Evolutionary conservation across 2,113 vertebrate genomes (phyloP).

Genomic region (Solea solea): DNA sequence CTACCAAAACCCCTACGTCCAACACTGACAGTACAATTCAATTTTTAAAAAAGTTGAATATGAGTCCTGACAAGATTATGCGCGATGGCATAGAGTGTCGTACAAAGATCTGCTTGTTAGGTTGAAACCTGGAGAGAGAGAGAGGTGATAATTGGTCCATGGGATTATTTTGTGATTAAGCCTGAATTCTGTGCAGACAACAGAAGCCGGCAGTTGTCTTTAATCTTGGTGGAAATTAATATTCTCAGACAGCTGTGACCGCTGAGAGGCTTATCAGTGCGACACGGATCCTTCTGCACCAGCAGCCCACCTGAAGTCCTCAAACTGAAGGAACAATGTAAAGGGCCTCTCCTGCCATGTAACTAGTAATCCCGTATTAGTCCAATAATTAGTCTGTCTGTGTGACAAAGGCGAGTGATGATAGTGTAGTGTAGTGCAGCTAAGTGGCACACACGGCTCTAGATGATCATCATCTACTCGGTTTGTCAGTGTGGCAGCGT

Average conservation of each 20-base stretch:
- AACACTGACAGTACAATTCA: conserved; percentile 22
- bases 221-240: conserved; percentile 1
- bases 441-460: conserved; percentile 1
- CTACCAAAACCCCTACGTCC: neutral
- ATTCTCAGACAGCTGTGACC: neutral
- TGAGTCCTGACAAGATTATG: conserved; percentile 1
- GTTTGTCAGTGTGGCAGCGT: neutral
- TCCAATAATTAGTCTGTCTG: conserved; percentile 32
- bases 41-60: conserved; percentile 59
- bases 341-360: conserved; percentile 18
- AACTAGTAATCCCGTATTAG: conserved; percentile 16
- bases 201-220: neutral
- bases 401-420: conserved; percentile 25
- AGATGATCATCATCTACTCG: conserved; percentile 24
- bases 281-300: neutral
- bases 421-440: conserved; percentile 11
- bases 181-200: neutral
- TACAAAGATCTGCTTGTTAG: neutral
- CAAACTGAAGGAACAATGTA: conserved; percentile 12
- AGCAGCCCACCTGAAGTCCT: conserved; percentile 17
- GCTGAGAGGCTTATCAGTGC: conserved; percentile 6
- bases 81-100: neutral
- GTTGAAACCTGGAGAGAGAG: neutral
- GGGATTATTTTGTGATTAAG: neutral
- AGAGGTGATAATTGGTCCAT: too few relatives aligned